Conservation (phyloP, 1,140 invertebrate species). For the Calycopis cecrops region DNA sequence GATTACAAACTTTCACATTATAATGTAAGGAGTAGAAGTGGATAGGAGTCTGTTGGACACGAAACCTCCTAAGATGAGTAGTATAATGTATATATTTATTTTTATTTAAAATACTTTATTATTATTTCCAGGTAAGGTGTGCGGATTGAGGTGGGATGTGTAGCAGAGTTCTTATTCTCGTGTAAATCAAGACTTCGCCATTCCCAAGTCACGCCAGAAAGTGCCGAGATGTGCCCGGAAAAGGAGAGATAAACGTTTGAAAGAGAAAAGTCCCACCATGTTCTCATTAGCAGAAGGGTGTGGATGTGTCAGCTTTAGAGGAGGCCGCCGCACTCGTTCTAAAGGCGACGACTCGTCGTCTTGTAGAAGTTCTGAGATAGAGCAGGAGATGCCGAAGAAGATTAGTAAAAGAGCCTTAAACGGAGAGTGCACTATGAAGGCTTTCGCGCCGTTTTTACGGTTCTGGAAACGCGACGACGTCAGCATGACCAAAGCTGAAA, state of each 20-base stretch:
- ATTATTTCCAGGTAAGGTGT: slow-evolving; percentile 37
- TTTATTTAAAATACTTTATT: background rate
- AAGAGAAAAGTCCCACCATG: slow-evolving; percentile 66
- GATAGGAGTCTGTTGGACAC: too few relatives aligned
- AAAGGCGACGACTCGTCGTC: slow-evolving; percentile 76
- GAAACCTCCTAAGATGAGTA: too few relatives aligned
- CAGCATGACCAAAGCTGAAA: slow-evolving; percentile 81
- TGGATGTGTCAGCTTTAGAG: slow-evolving; percentile 67
- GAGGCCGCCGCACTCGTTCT: slow-evolving; percentile 58
- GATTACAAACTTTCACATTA: too few relatives aligned
- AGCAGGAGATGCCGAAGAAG: slow-evolving; percentile 66
- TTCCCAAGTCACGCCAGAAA: slow-evolving; percentile 62
- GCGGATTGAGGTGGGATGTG: slow-evolving; percentile 30
- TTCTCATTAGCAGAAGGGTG: slow-evolving; percentile 66
- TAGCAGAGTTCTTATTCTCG: slow-evolving; percentile 12
- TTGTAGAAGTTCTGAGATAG: slow-evolving; percentile 77
- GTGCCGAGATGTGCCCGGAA: slow-evolving; percentile 62
- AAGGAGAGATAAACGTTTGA: slow-evolving; percentile 68
- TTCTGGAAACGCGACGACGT: slow-evolving; percentile 77
- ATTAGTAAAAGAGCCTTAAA: slow-evolving; percentile 49
- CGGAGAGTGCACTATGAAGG: slow-evolving; percentile 64
- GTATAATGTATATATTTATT: too few relatives aligned
- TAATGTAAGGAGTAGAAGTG: too few relatives aligned
- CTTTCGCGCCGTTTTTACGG: slow-evolving; percentile 73
- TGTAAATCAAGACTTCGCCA: slow-evolving; percentile 34